Evolutionary conservation across 2,888 invertebrate species (phyloP).

Genomic region (Meghimatium bilineatum): DNA sequence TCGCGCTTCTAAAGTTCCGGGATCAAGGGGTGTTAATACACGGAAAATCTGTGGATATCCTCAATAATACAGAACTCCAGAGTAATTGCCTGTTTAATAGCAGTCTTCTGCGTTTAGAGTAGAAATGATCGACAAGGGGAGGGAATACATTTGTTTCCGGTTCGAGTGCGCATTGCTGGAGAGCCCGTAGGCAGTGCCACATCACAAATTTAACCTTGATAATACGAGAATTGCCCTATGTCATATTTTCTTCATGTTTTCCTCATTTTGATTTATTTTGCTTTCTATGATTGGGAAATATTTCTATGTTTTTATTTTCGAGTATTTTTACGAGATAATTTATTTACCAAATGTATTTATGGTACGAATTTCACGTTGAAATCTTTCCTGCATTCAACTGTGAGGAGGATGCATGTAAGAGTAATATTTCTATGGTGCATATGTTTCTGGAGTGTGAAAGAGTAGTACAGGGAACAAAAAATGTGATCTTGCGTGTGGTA

Average conservation of each 20-base stretch:
- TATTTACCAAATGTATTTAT: too few relatives aligned
- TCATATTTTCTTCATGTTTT: not conserved
- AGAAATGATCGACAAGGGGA: constrained; percentile 34
- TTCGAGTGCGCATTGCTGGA: not conserved
- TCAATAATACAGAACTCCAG: constrained; percentile 30
- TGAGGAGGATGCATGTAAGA: too few relatives aligned
- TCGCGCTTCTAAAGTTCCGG: not conserved
- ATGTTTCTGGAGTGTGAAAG: too few relatives aligned
- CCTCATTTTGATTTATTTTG: not conserved
- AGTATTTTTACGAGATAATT: too few relatives aligned
- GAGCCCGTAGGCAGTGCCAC: not conserved
- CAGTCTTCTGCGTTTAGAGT: constrained; percentile 32
- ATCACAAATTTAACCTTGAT: not conserved
- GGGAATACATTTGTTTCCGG: constrained; percentile 39
- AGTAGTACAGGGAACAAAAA: too few relatives aligned
- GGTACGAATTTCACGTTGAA: too few relatives aligned
- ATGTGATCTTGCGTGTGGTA: too few relatives aligned
- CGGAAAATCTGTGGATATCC: constrained; percentile 34
- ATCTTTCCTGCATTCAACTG: too few relatives aligned
- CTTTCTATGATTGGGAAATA: not conserved
- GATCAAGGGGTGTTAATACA: constrained; percentile 19
- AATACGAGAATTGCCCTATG: not conserved
- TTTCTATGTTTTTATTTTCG: not conserved
- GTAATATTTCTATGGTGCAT: too few relatives aligned
- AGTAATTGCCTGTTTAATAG: constrained; percentile 44